Evolutionary conservation across 2,797 vertebrate genomes (phyloP), one percentile per base, ranked within the genome.

Genomic region (Diceros bicornis): DNA sequence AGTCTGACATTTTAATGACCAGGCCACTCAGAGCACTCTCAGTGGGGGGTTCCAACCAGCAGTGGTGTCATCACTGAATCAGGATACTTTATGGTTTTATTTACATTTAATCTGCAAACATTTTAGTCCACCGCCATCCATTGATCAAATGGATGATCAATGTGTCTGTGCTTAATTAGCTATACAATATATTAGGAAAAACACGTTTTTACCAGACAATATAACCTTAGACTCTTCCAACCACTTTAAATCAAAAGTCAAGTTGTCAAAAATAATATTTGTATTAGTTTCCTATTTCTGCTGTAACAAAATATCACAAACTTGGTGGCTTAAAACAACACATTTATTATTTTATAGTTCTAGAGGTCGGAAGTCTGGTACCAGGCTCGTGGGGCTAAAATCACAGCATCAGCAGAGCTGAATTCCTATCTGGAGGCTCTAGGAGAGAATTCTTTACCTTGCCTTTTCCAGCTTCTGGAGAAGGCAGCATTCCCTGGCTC

Each of bases 1-100:
- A 20, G 2, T 21, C 50, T 84, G 20, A n/a, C 0, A 1, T 23
- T 61, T 59, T 87, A 16, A 13, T n/a, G 57, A 71, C 20, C 12
- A 55, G 23, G 14, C 74, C 66, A 18, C 25, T 0, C 20, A n/a
- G 37, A 44, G 8, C 3, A 0, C 41, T n/a, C 10, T 64, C 18
- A 0, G 0, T 7, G 11, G 20, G 16, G 27, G 16, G 4, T 44
- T 32, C 25, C 64, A 68, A 5, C 68, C 57, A 18, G 13, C 1
- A 29, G 25, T 2, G 23, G 34, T 50, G 5, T 62, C 81, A 7
- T 59, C 47, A 9, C 27, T 10, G 12, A n/a, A 17, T 34, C 68
- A 6, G 12, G 29, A 21, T 20, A 18, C 21, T 32, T 34, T 50
- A 2, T 5, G 10, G 32, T 59, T 44, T 78, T 57, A 7, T 29